phyloP scores from a whole-genome alignment of 37 sponge, comb jelly and placozoan genomes.

The Tethya wilhelma region DNA sequence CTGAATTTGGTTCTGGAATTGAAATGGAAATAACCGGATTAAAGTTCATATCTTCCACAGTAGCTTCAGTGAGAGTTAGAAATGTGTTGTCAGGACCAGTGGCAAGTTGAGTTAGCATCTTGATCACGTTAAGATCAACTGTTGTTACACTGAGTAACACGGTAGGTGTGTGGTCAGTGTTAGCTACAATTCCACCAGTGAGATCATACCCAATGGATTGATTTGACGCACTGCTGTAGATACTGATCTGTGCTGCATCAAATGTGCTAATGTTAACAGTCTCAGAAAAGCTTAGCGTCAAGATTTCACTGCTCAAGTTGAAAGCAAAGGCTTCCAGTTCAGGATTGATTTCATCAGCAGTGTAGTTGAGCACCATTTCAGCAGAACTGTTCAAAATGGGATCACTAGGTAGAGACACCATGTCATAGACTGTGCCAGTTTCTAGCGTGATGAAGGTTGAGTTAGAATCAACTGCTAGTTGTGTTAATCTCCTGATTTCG shows the following conservation, averaged over 20 bases:
- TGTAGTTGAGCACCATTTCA: conserved; percentile 36
- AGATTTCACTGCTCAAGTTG: conserved; percentile 61
- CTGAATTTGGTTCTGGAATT: conserved; percentile 25
- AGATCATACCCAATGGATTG: conserved; percentile 36
- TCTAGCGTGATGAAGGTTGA: conserved; percentile 57
- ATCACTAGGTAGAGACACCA: conserved; percentile 48
- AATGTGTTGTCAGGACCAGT: conserved; percentile 42
- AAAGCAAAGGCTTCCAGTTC: conserved; percentile 46
- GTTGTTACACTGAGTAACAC: conserved; percentile 42
- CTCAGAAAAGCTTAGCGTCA: conserved; percentile 79
- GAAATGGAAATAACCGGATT: conserved; percentile 57
- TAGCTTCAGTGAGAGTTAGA: conserved; percentile 40
- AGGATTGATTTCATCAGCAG: conserved; percentile 57
- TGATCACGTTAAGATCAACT: conserved; percentile 83
- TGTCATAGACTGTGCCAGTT: conserved; percentile 54
- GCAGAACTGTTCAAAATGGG: conserved; percentile 44
- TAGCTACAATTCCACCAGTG: conserved; percentile 62
- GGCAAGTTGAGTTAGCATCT: conserved; percentile 62
- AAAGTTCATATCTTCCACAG: conserved; percentile 59
- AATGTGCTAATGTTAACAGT: conserved; percentile 69
- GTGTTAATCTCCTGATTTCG: conserved; percentile 50
- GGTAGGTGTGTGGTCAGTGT: conserved; percentile 51
- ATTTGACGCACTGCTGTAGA: conserved; percentile 8
- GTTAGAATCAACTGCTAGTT: conserved; percentile 36
- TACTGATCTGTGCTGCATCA: conserved; percentile 68